Percentiles rank a stretch among this genome's conserved stretches.
Conservation (phyloP, 2,888 invertebrate genomes). For the Diaprepes abbreviatus region DNA sequence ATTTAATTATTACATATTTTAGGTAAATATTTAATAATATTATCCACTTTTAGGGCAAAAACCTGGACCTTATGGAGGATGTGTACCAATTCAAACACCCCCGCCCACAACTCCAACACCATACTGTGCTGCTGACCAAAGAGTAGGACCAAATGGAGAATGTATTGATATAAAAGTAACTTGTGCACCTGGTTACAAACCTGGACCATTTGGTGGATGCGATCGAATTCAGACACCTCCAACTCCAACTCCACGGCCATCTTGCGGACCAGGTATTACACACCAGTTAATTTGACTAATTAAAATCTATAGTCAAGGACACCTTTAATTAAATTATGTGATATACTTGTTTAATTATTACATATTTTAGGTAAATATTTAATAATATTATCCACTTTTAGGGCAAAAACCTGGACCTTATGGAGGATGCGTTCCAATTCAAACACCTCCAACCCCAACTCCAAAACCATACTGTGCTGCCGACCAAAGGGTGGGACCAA, state of each 20-base stretch:
- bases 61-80: conserved; percentile 51
- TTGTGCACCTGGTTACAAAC: conserved; percentile 25
- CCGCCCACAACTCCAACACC: conserved; percentile 21
- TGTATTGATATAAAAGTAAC: conserved; percentile 25
- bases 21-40: too few species aligned
- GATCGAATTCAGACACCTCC: conserved; percentile 18
- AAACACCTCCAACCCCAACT: conserved; percentile 16
- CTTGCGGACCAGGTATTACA: conserved; percentile 41
- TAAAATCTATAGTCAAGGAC: too few species aligned
- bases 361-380: too few species aligned
- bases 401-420: conserved; percentile 28
- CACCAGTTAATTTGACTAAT: too few species aligned
- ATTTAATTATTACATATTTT: too few species aligned
- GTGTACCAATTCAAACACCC: conserved; percentile 15
- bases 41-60: conserved; percentile 3
- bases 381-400: too few species aligned
- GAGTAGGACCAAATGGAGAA: conserved; percentile 42
- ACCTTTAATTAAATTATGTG: too few species aligned
- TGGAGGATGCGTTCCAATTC: conserved; percentile 26
- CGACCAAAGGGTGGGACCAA: not conserved
- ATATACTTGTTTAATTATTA: too few species aligned
- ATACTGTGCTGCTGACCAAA: conserved; percentile 44
- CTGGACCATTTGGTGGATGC: conserved; percentile 30
- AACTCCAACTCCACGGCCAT: conserved; percentile 12
- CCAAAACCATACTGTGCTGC: conserved; percentile 11